Conservation (phyloP, 2,888 invertebrate genomes). For the Parnassius glacialis region DNA sequence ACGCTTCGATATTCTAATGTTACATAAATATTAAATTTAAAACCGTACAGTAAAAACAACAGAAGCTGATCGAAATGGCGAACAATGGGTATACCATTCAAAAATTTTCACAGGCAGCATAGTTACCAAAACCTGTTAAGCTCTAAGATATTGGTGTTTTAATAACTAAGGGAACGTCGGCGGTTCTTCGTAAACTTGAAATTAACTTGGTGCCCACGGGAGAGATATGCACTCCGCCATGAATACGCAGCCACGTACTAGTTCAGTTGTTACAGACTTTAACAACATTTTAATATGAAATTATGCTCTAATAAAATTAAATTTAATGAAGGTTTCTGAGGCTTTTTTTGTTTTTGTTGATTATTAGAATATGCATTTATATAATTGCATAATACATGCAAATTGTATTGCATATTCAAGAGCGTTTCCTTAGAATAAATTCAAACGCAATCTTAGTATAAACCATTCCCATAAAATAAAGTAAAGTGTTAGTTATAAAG, state of each 20-base stretch:
- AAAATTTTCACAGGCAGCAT: constrained; percentile 50
- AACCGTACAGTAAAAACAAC: no score
- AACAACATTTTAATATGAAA: constrained; percentile 33
- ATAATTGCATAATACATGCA: background rate
- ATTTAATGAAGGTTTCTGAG: background rate
- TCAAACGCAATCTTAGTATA: no score
- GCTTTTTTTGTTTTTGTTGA: background rate
- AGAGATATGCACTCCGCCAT: constrained; percentile 45
- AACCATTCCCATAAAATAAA: no score
- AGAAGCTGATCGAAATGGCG: no score
- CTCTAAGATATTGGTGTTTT: constrained; percentile 68
- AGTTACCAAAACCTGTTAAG: constrained; percentile 68
- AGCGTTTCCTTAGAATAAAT: no score
- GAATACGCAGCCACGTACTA: constrained; percentile 41
- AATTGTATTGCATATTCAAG: background rate
- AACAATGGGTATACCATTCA: background rate
- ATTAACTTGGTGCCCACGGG: constrained; percentile 71
- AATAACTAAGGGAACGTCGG: constrained; percentile 65
- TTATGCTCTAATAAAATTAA: background rate
- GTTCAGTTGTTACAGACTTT: constrained; percentile 40
- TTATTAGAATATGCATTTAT: background rate
- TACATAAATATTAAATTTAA: no score
- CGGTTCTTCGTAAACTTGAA: constrained; percentile 66
- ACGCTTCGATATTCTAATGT: no score
- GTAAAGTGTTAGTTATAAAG: background rate